Conservation (phyloP, 2,888 invertebrate species). For the Drosophila prostipennis region DNA sequence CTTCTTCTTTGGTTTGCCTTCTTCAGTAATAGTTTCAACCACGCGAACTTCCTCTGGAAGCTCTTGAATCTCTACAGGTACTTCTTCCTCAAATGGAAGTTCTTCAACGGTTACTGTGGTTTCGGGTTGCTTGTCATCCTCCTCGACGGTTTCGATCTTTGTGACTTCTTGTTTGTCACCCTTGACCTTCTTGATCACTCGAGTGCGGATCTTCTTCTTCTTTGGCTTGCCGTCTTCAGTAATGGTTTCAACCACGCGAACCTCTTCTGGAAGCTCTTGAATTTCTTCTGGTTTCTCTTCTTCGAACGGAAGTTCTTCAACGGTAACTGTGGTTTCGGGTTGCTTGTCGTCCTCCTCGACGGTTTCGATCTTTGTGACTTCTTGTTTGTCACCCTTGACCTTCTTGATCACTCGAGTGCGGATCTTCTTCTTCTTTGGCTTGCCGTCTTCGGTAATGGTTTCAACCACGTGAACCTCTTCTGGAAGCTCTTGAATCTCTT, state of each 20-base stretch:
- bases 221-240: slow-evolving; percentile 6
- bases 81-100: not conserved
- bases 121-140: not conserved
- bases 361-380: slow-evolving; percentile 4
- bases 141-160: slow-evolving; percentile 4
- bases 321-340: not conserved
- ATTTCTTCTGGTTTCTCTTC: not conserved
- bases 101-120: not conserved
- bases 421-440: slow-evolving; percentile 8
- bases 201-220: slow-evolving; percentile 37
- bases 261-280: slow-evolving; percentile 4
- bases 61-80: not conserved
- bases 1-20: slow-evolving; percentile 37
- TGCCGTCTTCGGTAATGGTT: not conserved
- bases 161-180: slow-evolving; percentile 42
- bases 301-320: not conserved
- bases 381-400: slow-evolving; percentile 48
- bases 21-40: slow-evolving; percentile 1
- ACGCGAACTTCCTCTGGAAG: slow-evolving; percentile 2
- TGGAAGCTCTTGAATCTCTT: not conserved
- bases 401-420: slow-evolving; percentile 60
- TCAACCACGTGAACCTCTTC: slow-evolving; percentile 1
- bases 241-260: slow-evolving; percentile 2
- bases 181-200: slow-evolving; percentile 45
- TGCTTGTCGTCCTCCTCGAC: slow-evolving; percentile 5